Evolutionary conservation across 2,113 vertebrate genomes (phyloP), one percentile per base, ranked within the genome.

Genomic region (Lamprotornis superbus): DNA sequence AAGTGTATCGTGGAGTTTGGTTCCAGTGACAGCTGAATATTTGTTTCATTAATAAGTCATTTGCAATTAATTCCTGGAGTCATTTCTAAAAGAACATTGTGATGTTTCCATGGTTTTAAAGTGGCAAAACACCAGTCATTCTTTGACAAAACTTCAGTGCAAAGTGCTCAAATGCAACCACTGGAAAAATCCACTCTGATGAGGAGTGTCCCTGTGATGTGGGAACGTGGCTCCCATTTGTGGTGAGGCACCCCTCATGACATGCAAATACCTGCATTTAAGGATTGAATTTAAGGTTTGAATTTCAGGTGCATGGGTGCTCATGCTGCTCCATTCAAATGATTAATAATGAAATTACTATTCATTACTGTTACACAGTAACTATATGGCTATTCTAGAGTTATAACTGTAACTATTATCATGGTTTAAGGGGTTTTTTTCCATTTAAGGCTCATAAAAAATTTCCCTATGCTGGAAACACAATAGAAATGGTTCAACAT

Each of bases 31-130:
- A 97, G 94, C 92, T 93, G 91, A 95, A 89, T 96, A 97, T 97
- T 97, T 97, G 94, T 97, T 97, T 97, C 94, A 97, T 96, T 97
- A 97, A 97, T 97, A 97, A 95, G 91, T 97, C 91, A 97, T 97
- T 96, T 90, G 92, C 91, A 96, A 97, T 97, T 97, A 97, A 97
- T 97, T 96, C 52, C 5, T 24, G 24, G 79, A 97, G 77, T 93
- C 94, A 83, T 96, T 96, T 85, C 85, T 81, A 83, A 88, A 96
- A 74, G 93, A 94, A 92, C 88, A 80, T 85, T 93, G 80, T 96
- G 64, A 89, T 53, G 79, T 95, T 96, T 92, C 94, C 83, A 87
- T 78, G 74, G 77, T 70, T 96, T 94, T 94, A 80, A 93, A 97
- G 87, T 75, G 57, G 88, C 71, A 92, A 95, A 95, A 83, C 56